These are phyloP conservation scores for Leucania comma DNA, from an alignment of 2,888 invertebrate species.

Conservation along the genomic window DNA sequence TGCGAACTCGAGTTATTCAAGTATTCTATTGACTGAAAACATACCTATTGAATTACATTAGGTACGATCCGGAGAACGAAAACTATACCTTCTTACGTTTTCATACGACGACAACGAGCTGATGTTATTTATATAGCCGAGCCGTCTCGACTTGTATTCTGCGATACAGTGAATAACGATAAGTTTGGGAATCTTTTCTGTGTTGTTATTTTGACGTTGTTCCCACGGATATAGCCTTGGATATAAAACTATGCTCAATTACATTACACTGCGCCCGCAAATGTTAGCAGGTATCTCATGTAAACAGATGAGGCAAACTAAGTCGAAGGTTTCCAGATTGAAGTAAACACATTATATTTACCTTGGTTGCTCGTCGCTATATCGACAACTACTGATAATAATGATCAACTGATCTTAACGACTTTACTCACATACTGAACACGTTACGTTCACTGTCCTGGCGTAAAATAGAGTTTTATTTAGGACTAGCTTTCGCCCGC, in stretches of 20 bases:
- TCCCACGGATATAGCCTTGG: constrained; percentile 13
- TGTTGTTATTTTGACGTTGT: constrained; percentile 30
- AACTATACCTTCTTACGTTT: constrained; percentile 62
- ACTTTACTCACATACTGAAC: not conserved
- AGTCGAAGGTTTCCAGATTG: constrained; percentile 25
- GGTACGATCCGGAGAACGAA: constrained; percentile 58
- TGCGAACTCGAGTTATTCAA: constrained; percentile 79
- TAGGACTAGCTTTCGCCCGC: no score
- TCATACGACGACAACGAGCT: constrained; percentile 53
- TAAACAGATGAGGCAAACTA: constrained; percentile 38
- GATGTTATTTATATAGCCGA: constrained; percentile 58
- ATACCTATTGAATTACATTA: constrained; percentile 69
- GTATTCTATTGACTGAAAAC: constrained; percentile 73
- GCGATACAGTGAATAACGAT: constrained; percentile 46
- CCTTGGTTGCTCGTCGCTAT: constrained; percentile 2
- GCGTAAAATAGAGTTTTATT: not conserved
- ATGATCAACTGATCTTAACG: not conserved
- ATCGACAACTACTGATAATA: not conserved
- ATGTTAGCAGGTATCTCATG: constrained; percentile 38
- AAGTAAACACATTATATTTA: constrained; percentile 18
- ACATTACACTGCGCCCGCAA: constrained; percentile 32
- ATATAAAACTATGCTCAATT: constrained; percentile 26
- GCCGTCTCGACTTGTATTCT: constrained; percentile 37
- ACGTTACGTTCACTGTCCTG: not conserved
- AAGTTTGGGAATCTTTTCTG: constrained; percentile 41